phyloP scores from a whole-genome alignment of 2,113 vertebrate species.

The Ginglymostoma cirratum region DNA sequence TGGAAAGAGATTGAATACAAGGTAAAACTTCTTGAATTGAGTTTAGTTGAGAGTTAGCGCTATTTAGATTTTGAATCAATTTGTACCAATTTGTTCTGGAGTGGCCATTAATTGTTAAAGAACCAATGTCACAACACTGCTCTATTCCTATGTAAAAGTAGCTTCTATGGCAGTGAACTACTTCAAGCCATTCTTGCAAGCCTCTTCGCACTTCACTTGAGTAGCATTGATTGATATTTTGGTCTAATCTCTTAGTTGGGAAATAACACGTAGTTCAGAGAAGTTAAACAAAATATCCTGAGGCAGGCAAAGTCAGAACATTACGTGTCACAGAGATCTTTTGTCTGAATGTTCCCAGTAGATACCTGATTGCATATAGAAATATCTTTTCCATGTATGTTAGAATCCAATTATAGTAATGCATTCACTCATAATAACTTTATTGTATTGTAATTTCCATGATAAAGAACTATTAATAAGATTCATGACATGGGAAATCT shows the following conservation, averaged over 20 bases:
- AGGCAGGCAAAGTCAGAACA: not conserved
- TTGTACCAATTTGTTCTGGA: not conserved
- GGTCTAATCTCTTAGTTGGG: not conserved
- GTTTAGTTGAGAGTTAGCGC: not conserved
- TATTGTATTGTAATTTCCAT: not conserved
- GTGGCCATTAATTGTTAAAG: not conserved
- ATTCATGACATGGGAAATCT: too few species aligned
- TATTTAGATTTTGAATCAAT: not conserved
- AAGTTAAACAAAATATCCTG: not conserved
- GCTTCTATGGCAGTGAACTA: not conserved
- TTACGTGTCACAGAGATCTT: not conserved
- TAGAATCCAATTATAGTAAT: not conserved
- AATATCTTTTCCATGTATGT: not conserved
- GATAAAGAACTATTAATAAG: not conserved
- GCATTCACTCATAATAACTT: not conserved
- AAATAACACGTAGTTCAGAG: not conserved
- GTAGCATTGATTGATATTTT: not conserved
- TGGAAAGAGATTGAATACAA: not conserved
- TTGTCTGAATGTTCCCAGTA: not conserved
- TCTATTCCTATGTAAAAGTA: not conserved
- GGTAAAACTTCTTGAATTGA: too few species aligned
- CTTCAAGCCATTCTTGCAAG: not conserved
- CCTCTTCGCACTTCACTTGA: not conserved
- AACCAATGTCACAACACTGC: not conserved
- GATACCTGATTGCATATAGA: not conserved